A percentile compares a stretch with the other conserved stretches of the same genome.
Evolutionary conservation across 1,140 invertebrate species (phyloP).

Genomic region (Pectinophora gossypiella): DNA sequence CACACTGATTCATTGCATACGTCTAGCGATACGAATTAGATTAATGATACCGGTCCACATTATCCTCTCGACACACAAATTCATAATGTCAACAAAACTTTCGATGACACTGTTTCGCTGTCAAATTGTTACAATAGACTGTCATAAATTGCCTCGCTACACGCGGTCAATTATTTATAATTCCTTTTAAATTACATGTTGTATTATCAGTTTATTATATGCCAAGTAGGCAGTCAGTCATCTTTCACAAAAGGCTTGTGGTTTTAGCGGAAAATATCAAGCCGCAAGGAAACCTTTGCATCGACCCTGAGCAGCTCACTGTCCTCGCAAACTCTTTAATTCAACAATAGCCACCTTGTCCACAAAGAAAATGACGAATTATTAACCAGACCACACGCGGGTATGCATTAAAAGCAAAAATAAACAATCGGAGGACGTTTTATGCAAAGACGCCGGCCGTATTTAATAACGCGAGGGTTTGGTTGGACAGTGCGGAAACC

Average conservation of each 20-base stretch:
- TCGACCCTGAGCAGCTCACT: constrained; percentile 36
- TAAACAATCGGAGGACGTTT: constrained; percentile 37
- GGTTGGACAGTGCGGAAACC: constrained; percentile 39
- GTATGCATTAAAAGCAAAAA: constrained; percentile 27
- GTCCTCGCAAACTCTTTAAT: constrained; percentile 42
- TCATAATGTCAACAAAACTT: constrained; percentile 26
- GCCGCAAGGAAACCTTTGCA: constrained; percentile 26
- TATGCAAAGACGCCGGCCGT: constrained; percentile 24
- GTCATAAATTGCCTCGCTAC: neutral
- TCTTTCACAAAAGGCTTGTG: neutral
- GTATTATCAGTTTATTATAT: neutral
- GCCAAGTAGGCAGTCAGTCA: neutral
- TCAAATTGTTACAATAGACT: neutral
- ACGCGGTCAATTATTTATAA: neutral
- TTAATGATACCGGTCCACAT: constrained; percentile 45
- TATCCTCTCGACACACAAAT: constrained; percentile 25
- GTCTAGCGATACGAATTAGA: constrained; percentile 62
- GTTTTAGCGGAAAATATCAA: constrained; percentile 24
- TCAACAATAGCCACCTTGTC: constrained; percentile 38
- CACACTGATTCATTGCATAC: constrained; percentile 65
- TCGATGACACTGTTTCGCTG: constrained; percentile 16
- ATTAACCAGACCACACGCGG: constrained; percentile 16
- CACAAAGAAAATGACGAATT: constrained; percentile 45
- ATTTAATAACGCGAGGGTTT: constrained; percentile 29
- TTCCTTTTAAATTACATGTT: neutral